These are phyloP conservation scores for Automeris io DNA, from an alignment of 2,888 invertebrate genomes.

Conservation along the genomic window DNA sequence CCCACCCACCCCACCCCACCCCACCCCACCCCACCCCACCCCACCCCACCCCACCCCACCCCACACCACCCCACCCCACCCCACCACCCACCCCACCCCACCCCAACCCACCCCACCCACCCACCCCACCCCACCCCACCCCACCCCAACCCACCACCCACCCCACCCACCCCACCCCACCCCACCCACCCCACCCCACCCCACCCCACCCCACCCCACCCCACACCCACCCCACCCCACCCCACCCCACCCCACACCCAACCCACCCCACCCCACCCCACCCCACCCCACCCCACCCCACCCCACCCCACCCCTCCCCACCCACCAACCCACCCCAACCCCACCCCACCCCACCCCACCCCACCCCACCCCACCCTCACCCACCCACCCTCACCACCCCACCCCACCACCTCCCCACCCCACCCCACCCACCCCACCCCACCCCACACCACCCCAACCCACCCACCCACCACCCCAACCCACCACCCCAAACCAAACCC, in stretches of 20 bases:
- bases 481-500: conserved; percentile 16
- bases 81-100: conserved; percentile 10
- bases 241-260: too few relatives aligned
- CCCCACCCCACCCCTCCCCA: conserved; percentile 9
- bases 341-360: conserved; percentile 11
- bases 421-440: conserved; percentile 8
- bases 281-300: conserved; percentile 13
- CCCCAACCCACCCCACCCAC: conserved; percentile 11
- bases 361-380: conserved; percentile 11
- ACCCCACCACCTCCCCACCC: conserved; percentile 10
- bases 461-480: conserved; percentile 11
- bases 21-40: conserved; percentile 10
- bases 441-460: conserved; percentile 4
- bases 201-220: too few relatives aligned
- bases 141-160: conserved; percentile 9
- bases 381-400: conserved; percentile 11
- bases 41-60: conserved; percentile 10
- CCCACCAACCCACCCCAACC: conserved; percentile 14
- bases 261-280: conserved; percentile 13
- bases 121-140: conserved; percentile 11
- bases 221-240: too few relatives aligned
- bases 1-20: too few relatives aligned
- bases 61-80: conserved; percentile 11
- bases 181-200: too few relatives aligned
- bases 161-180: too few relatives aligned